Percentiles rank a stretch among this genome's conserved stretches.
phyloP scores from a whole-genome alignment of 2,797 vertebrate genomes.

The Notolabrus celidotus region DNA sequence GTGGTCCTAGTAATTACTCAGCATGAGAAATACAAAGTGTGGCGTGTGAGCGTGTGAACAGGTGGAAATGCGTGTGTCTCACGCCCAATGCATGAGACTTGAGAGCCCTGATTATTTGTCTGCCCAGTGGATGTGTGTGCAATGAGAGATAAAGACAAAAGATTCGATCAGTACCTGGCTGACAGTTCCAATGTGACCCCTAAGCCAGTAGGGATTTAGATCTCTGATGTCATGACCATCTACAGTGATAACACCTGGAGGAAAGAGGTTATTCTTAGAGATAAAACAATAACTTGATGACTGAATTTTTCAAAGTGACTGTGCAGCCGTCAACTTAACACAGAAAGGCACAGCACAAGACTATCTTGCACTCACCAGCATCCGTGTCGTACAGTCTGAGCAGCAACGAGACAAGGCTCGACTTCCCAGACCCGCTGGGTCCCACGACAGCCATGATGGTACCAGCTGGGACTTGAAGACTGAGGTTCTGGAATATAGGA shows the following conservation, averaged over 20 bases:
- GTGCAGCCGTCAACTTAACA: neutral
- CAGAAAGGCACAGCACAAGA: neutral
- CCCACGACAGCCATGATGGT: constrained; percentile 95
- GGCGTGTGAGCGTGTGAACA: too few species aligned
- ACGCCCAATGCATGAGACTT: too few species aligned
- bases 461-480: constrained; percentile 91
- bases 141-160: neutral
- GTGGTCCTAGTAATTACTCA: too few species aligned
- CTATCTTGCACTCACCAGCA: constrained; percentile 47
- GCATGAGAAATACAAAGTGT: too few species aligned
- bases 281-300: neutral
- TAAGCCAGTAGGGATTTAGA: constrained; percentile 94
- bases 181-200: constrained; percentile 94
- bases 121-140: neutral
- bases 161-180: constrained; percentile 89
- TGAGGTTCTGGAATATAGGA: constrained; percentile 90
- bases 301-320: neutral
- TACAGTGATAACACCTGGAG: constrained; percentile 88
- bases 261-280: neutral
- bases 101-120: neutral
- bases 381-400: constrained; percentile 91
- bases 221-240: constrained; percentile 92
- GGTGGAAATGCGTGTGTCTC: too few species aligned
- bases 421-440: constrained; percentile 95
- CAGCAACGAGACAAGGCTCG: constrained; percentile 92